phyloP scores from a whole-genome alignment of 2,113 vertebrate genomes.

The Cheirogaleus medius region DNA sequence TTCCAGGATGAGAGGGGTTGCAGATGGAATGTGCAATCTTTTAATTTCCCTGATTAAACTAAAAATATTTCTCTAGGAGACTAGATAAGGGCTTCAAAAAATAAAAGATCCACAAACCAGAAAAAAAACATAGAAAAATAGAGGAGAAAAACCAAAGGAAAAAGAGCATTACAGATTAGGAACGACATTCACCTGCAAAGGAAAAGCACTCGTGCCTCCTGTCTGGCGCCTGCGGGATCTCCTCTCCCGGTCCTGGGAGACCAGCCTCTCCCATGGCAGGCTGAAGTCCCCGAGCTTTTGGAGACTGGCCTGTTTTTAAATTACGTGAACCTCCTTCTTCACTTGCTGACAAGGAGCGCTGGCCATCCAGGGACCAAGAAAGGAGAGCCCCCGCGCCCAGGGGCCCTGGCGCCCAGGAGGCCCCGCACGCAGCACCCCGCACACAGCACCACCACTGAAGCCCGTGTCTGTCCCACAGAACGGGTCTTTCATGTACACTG shows the following conservation, averaged over 20 bases:
- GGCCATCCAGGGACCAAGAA: accelerated
- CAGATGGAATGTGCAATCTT: accelerated
- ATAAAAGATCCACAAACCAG: background rate
- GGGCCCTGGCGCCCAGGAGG: too few relatives aligned
- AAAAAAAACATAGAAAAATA: background rate
- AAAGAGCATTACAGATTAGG: accelerated
- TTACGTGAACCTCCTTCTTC: background rate
- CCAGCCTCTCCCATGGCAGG: accelerated
- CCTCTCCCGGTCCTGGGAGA: background rate
- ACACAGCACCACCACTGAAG: accelerated
- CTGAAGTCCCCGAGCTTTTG: accelerated
- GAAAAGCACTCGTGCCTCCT: accelerated
- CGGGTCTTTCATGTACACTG: background rate
- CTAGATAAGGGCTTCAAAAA: background rate
- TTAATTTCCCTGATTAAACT: background rate
- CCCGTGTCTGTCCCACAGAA: too few relatives aligned
- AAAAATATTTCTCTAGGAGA: background rate
- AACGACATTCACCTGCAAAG: accelerated
- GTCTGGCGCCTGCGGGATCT: accelerated
- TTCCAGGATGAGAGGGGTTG: accelerated
- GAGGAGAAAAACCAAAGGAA: background rate
- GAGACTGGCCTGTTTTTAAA: background rate
- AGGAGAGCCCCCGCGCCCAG: accelerated
- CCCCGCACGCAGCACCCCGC: too few relatives aligned
- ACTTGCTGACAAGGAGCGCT: background rate